Evolutionary conservation across 2,797 vertebrate species (phyloP), one percentile per base, ranked within the genome.

Genomic region (Anniella stebbinsi): DNA sequence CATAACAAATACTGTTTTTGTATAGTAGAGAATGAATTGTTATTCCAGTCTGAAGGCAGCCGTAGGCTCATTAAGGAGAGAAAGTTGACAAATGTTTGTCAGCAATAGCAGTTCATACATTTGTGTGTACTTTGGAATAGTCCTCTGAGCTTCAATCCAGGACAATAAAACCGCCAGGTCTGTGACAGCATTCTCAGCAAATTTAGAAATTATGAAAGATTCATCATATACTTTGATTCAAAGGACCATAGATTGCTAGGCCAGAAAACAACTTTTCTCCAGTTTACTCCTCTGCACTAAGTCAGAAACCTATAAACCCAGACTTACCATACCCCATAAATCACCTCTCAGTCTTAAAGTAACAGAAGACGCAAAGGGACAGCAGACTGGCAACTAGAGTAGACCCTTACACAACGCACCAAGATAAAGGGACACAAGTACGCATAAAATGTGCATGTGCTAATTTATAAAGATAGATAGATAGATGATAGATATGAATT

Each of bases 1-100:
- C 17, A n/a, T 21, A 45, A 66, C 25, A 45, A 87, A 33, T 87
- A 17, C 17, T 75, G 78, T 87, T 85, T 87, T 28, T 77, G 21
- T 70, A 17, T 60, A 84, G 30, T 70, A 82, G 25, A 90, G 54
- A 80, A 89, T 69, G 89, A 23, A 30, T 67, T 0, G 0, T 63
- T 77, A 54, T 30, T 88, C 1, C 4, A n/a, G 89, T 84, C 89
- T 89, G 38, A 89, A 76, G 90, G 85, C 11, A 87, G 13, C n/a
- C 72, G 15, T 28, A 78, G 2, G 33, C 84, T 94, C 23, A 90
- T 5, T 0, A 1, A 70, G 78, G 33, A 17, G 38, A 25, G 21
- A 4, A 82, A 83, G 63, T 83, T 67, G 38, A 84, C 25, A 84
- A 69, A 67, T 84, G 25, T 84, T 36, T 67, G n/a, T 80, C 60